Base-by-base conservation (phyloP, 2,888 invertebrate genomes). In the Seira ritae region DNA sequence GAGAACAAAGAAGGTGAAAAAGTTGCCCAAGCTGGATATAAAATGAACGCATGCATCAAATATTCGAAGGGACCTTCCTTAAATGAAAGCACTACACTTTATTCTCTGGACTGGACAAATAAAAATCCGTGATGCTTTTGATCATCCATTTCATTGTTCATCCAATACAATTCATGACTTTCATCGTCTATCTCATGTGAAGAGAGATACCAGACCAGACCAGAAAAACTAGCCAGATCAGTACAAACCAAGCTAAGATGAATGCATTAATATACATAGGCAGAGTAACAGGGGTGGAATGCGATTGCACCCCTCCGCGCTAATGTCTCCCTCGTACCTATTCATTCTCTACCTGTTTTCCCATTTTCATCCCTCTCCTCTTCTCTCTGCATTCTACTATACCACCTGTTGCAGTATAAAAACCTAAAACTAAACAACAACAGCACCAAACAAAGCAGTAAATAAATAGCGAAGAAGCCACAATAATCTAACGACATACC, bases 401-500 rank as follows among this genome's bases (percentile, higher is more conserved):
- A 72, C 72, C 72, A 72, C 72, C 72, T 72, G 72, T 60, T 72
- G 72, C 60, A 72, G 23, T 60, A 60, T 24, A 10, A 69, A 31
- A 60, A 60, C 42, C n/a, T n/a, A n/a, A 17, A 66, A 68, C 31
- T 31, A 69, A 42, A 70, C 24, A 50, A 72, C 12, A 8, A 22
- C 70, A 70, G 70, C 70, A 72, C 19, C 60, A 72, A 60, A 60
- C 8, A 60, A 60, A 60, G n/a, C 60, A 60, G 3, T 60, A 60
- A n/a, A n/a, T n/a, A n/a, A n/a, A n/a, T n/a, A n/a, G n/a, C n/a
- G n/a, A n/a, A n/a, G n/a, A n/a, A n/a, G n/a, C 60, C 8, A 60
- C 60, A 60, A 60, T 60, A 60, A 60, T 60, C 60, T 60, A n/a
- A 60, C 60, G 60, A 60, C 60, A 60, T 60, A n/a, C n/a, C n/a